Percentiles rank a stretch among this genome's conserved stretches.
Conservation (phyloP, 2,113 vertebrate species). For the Labeo rohita region DNA sequence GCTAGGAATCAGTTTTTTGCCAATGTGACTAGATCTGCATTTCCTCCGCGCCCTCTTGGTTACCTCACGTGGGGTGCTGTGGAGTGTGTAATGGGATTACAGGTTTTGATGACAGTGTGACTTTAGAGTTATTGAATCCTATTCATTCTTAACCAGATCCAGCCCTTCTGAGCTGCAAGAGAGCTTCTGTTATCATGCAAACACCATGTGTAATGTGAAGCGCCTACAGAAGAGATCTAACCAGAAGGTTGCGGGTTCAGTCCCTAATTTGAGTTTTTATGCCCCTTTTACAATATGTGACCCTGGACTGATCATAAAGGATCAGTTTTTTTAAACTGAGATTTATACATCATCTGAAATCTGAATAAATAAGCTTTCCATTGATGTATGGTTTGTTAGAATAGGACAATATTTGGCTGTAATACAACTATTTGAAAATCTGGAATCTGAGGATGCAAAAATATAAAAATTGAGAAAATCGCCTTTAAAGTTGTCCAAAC, state of each 20-base stretch:
- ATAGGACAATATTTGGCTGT: no score
- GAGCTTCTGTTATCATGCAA: constrained; percentile 29
- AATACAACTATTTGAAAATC: no score
- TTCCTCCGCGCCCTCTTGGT: background rate
- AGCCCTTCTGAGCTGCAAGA: constrained; percentile 42
- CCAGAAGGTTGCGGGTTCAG: background rate
- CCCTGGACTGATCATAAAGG: no score
- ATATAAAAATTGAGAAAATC: no score
- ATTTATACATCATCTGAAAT: no score
- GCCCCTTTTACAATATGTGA: no score
- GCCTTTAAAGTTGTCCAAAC: no score
- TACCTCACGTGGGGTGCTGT: constrained; percentile 4
- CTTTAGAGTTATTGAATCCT: constrained; percentile 50
- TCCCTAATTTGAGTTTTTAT: background rate
- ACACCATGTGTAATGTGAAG: constrained; percentile 18
- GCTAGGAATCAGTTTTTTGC: background rate
- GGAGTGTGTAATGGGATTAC: constrained; percentile 56
- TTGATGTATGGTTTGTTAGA: no score
- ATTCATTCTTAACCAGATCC: constrained; percentile 63
- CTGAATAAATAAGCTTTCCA: no score
- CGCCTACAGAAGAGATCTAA: background rate
- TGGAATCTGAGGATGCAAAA: no score
- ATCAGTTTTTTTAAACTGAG: no score
- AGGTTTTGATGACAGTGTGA: constrained; percentile 54
- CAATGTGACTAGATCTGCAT: constrained; percentile 22